These are phyloP conservation scores for Hypselothyrea guttata DNA, from an alignment of 2,888 invertebrate genomes.

Conservation along the genomic window DNA sequence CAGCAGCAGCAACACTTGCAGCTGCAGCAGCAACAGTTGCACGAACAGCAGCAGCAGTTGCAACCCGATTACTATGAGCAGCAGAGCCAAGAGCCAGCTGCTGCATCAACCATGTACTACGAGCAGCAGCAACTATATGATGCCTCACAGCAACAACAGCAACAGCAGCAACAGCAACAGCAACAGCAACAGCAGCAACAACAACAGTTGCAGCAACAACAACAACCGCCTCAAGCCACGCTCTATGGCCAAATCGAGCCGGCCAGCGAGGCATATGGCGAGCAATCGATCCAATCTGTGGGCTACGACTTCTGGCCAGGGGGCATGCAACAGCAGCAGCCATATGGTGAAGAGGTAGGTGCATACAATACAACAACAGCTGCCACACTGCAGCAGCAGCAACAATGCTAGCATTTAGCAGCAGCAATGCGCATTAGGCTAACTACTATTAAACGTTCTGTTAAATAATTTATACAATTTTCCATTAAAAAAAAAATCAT, in stretches of 20 bases:
- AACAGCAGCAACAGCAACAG: slow-evolving; percentile 9
- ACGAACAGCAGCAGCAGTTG: slow-evolving; percentile 12
- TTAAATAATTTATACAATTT: no score
- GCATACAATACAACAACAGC: no score
- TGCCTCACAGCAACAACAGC: slow-evolving; percentile 29
- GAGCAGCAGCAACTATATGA: slow-evolving; percentile 36
- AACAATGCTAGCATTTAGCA: slow-evolving; percentile 41
- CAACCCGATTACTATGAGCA: slow-evolving; percentile 20
- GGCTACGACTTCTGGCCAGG: no score
- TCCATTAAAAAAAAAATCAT: no score
- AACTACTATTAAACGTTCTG: no score
- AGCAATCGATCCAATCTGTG: no score
- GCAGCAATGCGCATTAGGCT: slow-evolving; percentile 42
- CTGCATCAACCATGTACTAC: slow-evolving; percentile 11
- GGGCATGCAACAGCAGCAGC: not conserved
- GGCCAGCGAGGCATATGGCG: slow-evolving; percentile 29
- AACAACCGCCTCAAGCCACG: slow-evolving; percentile 19
- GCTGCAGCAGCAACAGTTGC: slow-evolving; percentile 32
- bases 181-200: slow-evolving; percentile 26
- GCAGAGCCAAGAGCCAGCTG: slow-evolving; percentile 10
- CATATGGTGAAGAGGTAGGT: slow-evolving; percentile 1
- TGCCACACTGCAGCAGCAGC: slow-evolving; percentile 21
- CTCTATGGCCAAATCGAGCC: slow-evolving; percentile 37
- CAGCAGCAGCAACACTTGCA: slow-evolving; percentile 15
- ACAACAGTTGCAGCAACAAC: slow-evolving; percentile 34